Conservation (phyloP, 37 sponge, comb jelly and placozoan genomes). For the Aplysina aerophoba region DNA sequence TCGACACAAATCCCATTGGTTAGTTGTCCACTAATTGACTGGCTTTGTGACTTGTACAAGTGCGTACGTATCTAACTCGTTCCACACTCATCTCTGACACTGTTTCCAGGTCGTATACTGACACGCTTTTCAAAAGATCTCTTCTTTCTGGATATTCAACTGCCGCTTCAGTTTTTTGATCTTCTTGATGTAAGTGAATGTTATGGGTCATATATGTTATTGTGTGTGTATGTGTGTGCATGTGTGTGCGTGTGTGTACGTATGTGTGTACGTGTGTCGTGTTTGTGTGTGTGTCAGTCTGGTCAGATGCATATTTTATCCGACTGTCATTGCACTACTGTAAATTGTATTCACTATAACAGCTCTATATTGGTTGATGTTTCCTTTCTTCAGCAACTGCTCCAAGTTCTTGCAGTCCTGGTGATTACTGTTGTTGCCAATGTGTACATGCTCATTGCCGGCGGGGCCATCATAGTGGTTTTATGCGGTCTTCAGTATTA, state of each 20-base stretch:
- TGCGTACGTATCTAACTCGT: not conserved
- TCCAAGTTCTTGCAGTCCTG: conserved; percentile 40
- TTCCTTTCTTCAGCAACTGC: too few relatives aligned
- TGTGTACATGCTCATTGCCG: conserved; percentile 22
- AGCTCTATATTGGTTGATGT: too few relatives aligned
- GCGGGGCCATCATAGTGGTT: too few relatives aligned
- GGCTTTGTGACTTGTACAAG: not conserved
- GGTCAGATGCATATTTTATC: too few relatives aligned
- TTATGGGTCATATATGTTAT: not conserved
- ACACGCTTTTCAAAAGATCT: conserved; percentile 63
- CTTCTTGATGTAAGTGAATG: conserved; percentile 23
- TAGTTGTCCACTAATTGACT: not conserved
- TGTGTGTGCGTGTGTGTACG: too few relatives aligned
- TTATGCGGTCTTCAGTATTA: too few relatives aligned
- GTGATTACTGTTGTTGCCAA: conserved; percentile 77
- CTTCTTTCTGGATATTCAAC: conserved; percentile 36
- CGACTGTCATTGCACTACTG: too few relatives aligned
- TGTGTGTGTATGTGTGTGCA: conserved; percentile 8
- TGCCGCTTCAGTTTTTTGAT: conserved; percentile 27
- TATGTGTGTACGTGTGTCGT: too few relatives aligned
- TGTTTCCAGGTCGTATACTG: conserved; percentile 50
- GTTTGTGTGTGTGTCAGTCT: too few relatives aligned
- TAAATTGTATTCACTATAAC: too few relatives aligned
- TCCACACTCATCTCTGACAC: not conserved
- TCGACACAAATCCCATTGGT: conserved; percentile 34